Conservation (phyloP, 64 coral and sea anemone species). For the Stichodactyla helianthus region DNA sequence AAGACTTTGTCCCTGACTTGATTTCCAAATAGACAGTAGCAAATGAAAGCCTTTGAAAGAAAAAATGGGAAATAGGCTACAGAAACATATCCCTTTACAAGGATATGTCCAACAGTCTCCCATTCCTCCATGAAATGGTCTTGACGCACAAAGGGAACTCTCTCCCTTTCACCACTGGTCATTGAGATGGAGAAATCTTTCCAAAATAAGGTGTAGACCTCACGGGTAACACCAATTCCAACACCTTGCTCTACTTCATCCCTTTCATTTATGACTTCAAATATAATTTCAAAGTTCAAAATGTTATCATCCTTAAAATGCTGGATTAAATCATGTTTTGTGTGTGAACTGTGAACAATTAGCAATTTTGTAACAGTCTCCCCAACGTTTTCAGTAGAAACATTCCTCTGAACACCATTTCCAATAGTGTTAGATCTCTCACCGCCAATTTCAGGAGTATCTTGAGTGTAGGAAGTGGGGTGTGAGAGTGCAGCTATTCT, state of each 20-base stretch:
- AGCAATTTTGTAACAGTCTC: too few relatives aligned
- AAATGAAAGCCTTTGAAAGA: conserved; percentile 60
- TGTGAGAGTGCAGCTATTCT: neutral
- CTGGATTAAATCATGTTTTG: conserved; percentile 52
- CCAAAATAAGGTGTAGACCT: conserved; percentile 61
- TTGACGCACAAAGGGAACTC: conserved; percentile 71
- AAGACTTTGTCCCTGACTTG: conserved; percentile 26
- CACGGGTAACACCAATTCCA: conserved; percentile 50
- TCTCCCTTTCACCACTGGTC: conserved; percentile 55
- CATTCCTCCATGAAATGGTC: conserved; percentile 48
- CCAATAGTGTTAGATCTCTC: neutral
- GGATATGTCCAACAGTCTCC: conserved; percentile 20
- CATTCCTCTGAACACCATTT: neutral
- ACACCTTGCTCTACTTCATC: conserved; percentile 41
- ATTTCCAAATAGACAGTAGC: conserved; percentile 56
- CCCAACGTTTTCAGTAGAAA: too few relatives aligned
- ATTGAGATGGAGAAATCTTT: conserved; percentile 49
- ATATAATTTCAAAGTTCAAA: conserved; percentile 20
- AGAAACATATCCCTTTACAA: too few relatives aligned
- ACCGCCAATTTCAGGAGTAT: neutral
- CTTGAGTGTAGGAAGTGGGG: neutral
- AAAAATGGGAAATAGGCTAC: conserved; percentile 53
- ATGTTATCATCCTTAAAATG: conserved; percentile 51
- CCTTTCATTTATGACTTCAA: conserved; percentile 58
- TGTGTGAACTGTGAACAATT: neutral